phyloP scores from a whole-genome alignment of 1,140 invertebrate genomes.

The Oryzaephilus surinamensis region DNA sequence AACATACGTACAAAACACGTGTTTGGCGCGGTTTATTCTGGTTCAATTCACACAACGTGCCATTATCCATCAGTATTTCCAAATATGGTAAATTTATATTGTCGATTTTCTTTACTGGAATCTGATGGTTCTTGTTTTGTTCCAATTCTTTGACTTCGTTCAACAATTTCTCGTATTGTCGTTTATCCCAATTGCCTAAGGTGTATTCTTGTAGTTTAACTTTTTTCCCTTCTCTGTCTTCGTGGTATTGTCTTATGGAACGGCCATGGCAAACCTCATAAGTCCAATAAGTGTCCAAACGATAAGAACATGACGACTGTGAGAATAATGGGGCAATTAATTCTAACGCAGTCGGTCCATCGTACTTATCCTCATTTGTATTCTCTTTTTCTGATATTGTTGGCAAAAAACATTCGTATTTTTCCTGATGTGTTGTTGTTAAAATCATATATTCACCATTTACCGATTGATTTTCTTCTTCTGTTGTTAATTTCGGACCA shows the following conservation, averaged over 20 bases:
- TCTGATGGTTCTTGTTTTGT: constrained; percentile 39
- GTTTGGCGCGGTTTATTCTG: constrained; percentile 67
- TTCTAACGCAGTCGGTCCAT: constrained; percentile 63
- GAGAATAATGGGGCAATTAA: constrained; percentile 65
- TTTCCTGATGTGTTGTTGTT: constrained; percentile 54
- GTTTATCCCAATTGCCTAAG: constrained; percentile 61
- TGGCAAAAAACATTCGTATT: constrained; percentile 67
- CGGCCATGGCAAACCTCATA: constrained; percentile 94
- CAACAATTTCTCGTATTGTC: constrained; percentile 38
- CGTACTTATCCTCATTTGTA: constrained; percentile 46
- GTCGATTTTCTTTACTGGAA: constrained; percentile 68
- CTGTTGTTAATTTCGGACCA: constrained; percentile 44
- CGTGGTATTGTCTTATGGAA: constrained; percentile 87
- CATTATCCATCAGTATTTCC: constrained; percentile 66
- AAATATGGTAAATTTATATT: constrained; percentile 75
- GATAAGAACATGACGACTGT: constrained; percentile 67
- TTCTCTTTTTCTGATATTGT: constrained; percentile 48
- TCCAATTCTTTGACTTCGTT: constrained; percentile 46
- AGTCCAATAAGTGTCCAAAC: constrained; percentile 91
- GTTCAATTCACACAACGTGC: constrained; percentile 87
- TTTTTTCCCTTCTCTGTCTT: constrained; percentile 81
- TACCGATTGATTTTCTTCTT: constrained; percentile 39
- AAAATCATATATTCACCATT: constrained; percentile 44
- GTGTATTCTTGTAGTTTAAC: constrained; percentile 72
- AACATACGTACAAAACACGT: constrained; percentile 76